Percentiles rank a stretch among this genome's conserved stretches.
Evolutionary conservation across 2,888 invertebrate species (phyloP).

Genomic region (Ochropleura leucogaster): DNA sequence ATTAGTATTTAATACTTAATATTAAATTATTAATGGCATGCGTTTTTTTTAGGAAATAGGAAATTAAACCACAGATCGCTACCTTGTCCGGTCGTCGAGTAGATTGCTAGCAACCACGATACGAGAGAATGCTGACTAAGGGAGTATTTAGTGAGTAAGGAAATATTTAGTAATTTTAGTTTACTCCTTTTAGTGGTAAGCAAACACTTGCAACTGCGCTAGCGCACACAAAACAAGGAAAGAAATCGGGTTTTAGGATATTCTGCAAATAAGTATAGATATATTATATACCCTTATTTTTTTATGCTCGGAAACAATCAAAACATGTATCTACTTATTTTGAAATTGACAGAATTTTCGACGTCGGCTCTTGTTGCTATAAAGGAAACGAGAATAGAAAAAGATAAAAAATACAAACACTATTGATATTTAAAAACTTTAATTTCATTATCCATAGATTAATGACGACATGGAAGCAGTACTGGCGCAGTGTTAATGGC

Average conservation of each 20-base stretch:
- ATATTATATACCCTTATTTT: too few species aligned
- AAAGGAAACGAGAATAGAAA: neutral
- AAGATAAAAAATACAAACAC: neutral
- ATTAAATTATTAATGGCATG: too few species aligned
- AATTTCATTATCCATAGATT: neutral
- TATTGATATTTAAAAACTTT: slow-evolving; percentile 1
- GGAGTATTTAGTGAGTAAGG: too few species aligned
- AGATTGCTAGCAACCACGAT: neutral
- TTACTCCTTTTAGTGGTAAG: neutral
- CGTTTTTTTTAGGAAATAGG: neutral
- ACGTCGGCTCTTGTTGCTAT: neutral
- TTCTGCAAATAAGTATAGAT: neutral
- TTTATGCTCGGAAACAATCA: neutral
- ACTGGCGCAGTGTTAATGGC: neutral
- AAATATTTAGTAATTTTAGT: too few species aligned
- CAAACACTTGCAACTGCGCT: neutral
- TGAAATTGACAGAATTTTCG: neutral
- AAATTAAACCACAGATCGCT: neutral
- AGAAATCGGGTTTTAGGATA: neutral
- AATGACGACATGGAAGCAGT: neutral
- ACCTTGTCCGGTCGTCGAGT: neutral
- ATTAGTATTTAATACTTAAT: too few species aligned
- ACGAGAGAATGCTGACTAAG: too few species aligned
- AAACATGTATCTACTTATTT: neutral
- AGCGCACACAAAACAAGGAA: neutral